A percentile compares a stretch with the other conserved stretches of the same genome.
These are phyloP conservation scores for Spermophilus dauricus DNA, from an alignment of 2,113 vertebrate genomes.

Conservation along the genomic window DNA sequence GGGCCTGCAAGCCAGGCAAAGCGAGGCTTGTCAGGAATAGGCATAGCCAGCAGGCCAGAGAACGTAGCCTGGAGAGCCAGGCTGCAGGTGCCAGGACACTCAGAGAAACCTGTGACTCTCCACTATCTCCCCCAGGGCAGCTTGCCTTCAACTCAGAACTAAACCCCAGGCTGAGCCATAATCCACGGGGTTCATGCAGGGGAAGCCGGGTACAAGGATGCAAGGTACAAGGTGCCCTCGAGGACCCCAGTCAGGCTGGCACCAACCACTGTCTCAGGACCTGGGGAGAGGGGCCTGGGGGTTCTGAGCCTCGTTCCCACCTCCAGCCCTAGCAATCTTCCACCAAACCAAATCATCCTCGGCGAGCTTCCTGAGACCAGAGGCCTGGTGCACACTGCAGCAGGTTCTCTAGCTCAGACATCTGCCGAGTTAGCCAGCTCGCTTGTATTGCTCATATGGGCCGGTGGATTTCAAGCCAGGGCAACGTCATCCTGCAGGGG, in stretches of 20 bases:
- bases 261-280: background rate
- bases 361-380: fast-evolving
- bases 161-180: background rate
- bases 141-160: background rate
- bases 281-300: background rate
- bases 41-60: slow-evolving; percentile 77
- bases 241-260: fast-evolving
- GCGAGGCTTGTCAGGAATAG: slow-evolving; percentile 84
- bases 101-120: slow-evolving; percentile 62
- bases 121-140: background rate
- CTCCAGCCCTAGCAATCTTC: background rate
- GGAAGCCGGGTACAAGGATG: fast-evolving
- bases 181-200: background rate
- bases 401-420: fast-evolving
- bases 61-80: slow-evolving; percentile 85
- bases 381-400: fast-evolving
- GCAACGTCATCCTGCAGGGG: fast-evolving
- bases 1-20: slow-evolving; percentile 74
- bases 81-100: slow-evolving; percentile 71
- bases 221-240: fast-evolving
- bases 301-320: fast-evolving
- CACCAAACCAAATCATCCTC: background rate
- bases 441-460: background rate
- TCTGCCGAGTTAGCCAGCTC: background rate
- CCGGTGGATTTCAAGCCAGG: background rate